Base-by-base conservation (phyloP, 2,797 vertebrate species). In the Oreochromis mossambicus region DNA sequence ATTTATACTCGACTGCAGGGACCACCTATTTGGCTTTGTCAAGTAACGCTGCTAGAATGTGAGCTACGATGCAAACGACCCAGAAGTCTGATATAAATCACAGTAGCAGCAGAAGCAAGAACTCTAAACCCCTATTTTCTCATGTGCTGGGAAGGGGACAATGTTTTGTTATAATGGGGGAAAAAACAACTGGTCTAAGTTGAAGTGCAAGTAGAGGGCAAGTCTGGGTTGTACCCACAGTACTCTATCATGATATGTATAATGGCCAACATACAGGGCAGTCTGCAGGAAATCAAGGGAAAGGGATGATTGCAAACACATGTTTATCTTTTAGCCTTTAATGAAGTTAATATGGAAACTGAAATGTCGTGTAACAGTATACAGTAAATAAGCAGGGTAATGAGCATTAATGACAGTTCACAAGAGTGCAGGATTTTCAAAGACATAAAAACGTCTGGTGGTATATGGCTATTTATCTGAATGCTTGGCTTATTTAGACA, bases 271-370 rank as follows among this genome's bases (percentile, higher is more conserved):
- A 88, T 68, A 79, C 68, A 92, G 70, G 84, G 84, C 73, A 76
- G 81, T 52, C 77, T 84, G 86, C 85, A 93, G 91, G 91, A 94
- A 95, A 94, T 92, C 83, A 85, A 87, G 90, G 89, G 89, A 91
- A 86, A 21, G 80, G 51, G 50, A 63, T 88, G 85, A 95, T 95
- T 94, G 83, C 86, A 87, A 95, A 91, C 95, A 95, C 92, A 94
- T 96, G 95, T 94, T 92, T 92, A 95, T 94, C 92, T 92, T 87
- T 75, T 79, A 79, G 56, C 56, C 82, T 91, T 88, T 89, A 94
- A 94, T 93, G 91, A 89, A 77, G 61, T 83, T 89, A 90, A 90
- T 90, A 88, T 91, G 89, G 91, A 93, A 94, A 94, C 80, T 66
- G 77, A 55, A 86, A 78, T 82, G 83, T 88, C 2, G 29, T 80